Evolutionary conservation across 2,888 invertebrate genomes (phyloP).

Genomic region (Thecocarcelia acutangulata): DNA sequence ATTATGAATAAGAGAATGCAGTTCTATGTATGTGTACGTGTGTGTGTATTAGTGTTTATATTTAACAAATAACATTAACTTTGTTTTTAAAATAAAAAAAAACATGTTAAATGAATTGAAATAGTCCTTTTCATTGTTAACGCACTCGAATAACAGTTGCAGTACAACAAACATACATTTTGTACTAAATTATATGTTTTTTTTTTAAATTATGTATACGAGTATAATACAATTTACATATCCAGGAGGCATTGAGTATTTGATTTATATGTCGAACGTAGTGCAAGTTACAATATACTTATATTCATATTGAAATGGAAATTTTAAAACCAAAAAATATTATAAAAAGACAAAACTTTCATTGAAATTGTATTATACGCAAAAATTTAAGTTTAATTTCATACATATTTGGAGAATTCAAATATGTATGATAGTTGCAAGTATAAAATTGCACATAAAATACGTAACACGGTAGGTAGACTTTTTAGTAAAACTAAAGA

Average conservation of each 20-base stretch:
- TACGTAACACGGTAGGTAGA: no score
- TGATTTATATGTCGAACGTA: neutral
- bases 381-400: no score
- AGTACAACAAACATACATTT: neutral
- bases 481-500: no score
- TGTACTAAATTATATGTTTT: neutral
- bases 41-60: slow-evolving; percentile 6
- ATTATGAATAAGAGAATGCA: no score
- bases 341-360: no score
- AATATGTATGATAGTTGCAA: no score
- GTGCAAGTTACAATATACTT: neutral
- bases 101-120: slow-evolving; percentile 25
- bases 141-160: neutral
- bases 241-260: neutral
- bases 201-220: neutral
- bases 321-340: no score
- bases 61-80: slow-evolving; percentile 31
- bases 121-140: slow-evolving; percentile 38
- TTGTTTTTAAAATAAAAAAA: slow-evolving; percentile 5
- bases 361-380: no score
- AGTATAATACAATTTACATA: neutral
- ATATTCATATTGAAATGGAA: no score
- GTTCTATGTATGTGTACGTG: neutral
- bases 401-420: no score
- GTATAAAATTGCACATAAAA: no score